Percentiles rank a stretch among this genome's conserved stretches.
phyloP scores from a whole-genome alignment of 1,140 invertebrate genomes.

The Cephus cinctus region DNA sequence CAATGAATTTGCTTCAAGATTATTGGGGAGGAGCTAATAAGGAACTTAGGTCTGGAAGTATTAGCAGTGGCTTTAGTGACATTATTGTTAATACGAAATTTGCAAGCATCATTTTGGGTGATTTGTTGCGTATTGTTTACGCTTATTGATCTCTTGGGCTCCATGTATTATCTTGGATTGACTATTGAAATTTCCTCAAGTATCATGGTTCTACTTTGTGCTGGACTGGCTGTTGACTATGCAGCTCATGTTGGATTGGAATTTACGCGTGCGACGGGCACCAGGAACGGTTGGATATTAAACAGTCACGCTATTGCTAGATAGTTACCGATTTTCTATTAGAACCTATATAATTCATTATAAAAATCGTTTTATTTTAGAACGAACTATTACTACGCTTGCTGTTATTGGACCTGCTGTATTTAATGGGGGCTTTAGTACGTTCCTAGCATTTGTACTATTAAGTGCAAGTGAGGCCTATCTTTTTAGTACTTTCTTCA shows the following conservation, averaged over 20 bases:
- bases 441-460: constrained; percentile 57
- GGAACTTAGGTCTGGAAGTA: constrained; percentile 58
- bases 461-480: constrained; percentile 54
- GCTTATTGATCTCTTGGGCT: constrained; percentile 59
- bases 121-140: constrained; percentile 58
- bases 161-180: constrained; percentile 59
- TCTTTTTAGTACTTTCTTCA: constrained; percentile 57
- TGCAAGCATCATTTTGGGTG: constrained; percentile 57
- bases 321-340: not conserved
- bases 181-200: constrained; percentile 62
- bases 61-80: constrained; percentile 58
- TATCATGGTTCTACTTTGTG: constrained; percentile 53
- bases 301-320: constrained; percentile 2
- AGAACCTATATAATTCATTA: not conserved
- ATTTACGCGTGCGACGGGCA: constrained; percentile 54
- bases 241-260: constrained; percentile 60
- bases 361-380: constrained; percentile 23
- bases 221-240: constrained; percentile 62
- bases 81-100: constrained; percentile 56
- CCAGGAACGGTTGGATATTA: constrained; percentile 42
- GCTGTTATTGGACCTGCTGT: constrained; percentile 55
- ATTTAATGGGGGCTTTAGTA: constrained; percentile 57
- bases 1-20: constrained; percentile 45
- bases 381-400: constrained; percentile 48
- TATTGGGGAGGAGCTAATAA: constrained; percentile 58